These are phyloP conservation scores for Acleris emargana DNA, from an alignment of 2,888 invertebrate genomes.

Conservation along the genomic window DNA sequence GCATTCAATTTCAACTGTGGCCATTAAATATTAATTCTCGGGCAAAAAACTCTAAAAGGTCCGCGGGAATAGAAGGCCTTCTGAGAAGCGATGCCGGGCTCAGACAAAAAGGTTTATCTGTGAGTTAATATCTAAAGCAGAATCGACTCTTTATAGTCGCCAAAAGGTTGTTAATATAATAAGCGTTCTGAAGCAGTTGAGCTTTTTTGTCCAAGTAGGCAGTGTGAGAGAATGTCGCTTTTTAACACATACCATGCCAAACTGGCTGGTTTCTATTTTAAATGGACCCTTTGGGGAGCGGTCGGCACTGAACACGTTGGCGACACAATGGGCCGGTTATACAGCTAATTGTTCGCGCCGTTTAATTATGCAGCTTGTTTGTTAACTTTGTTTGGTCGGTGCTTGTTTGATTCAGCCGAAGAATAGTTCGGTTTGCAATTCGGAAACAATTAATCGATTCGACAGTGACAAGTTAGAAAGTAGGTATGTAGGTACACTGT, in stretches of 20 bases:
- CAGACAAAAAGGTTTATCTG: no score
- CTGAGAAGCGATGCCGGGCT: slow-evolving; percentile 67
- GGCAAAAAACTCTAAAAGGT: slow-evolving; percentile 58
- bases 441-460: slow-evolving; percentile 10
- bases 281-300: no score
- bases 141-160: no score
- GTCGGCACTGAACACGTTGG: slow-evolving; percentile 21
- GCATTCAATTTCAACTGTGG: slow-evolving; percentile 65
- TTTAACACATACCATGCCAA: slow-evolving; percentile 39
- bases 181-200: no score
- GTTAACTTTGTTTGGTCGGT: slow-evolving; percentile 37
- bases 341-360: slow-evolving; percentile 43
- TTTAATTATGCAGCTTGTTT: slow-evolving; percentile 42
- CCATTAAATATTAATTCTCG: slow-evolving; percentile 72
- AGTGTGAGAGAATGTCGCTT: slow-evolving; percentile 38
- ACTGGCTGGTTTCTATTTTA: slow-evolving; percentile 46
- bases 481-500: no score
- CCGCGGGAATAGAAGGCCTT: slow-evolving; percentile 65
- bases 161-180: no score
- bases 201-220: no score
- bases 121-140: no score
- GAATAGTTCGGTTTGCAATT: slow-evolving; percentile 14
- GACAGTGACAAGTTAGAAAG: neutral
- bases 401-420: slow-evolving; percentile 17
- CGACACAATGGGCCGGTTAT: slow-evolving; percentile 54